These are phyloP conservation scores for Phoeniculus purpureus DNA, from an alignment of 2,797 vertebrate genomes.

Conservation along the genomic window DNA sequence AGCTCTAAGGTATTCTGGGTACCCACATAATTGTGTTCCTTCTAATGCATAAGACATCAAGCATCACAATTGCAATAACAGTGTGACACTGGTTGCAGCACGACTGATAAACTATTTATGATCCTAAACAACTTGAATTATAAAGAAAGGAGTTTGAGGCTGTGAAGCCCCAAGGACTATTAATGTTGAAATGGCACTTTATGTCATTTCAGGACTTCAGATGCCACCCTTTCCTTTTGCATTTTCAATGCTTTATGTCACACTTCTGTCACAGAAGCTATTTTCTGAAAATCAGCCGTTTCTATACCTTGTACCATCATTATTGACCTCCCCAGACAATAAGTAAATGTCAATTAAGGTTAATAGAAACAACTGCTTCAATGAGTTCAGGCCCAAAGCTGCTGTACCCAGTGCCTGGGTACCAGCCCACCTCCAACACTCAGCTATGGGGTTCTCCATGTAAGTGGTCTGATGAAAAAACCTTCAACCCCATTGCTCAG, in stretches of 20 bases:
- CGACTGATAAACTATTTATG: not conserved
- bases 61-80: not conserved
- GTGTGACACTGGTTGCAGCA: not conserved
- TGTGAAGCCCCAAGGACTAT: not conserved
- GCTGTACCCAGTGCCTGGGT: not conserved
- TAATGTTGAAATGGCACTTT: not conserved
- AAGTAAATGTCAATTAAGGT: not conserved
- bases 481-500: not conserved
- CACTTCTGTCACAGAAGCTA: not conserved
- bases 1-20: not conserved
- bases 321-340: not conserved
- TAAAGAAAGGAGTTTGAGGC: not conserved
- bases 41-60: not conserved
- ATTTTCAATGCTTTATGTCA: not conserved
- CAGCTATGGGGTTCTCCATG: rapidly evolving
- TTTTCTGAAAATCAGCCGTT: not conserved
- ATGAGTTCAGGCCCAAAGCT: not conserved
- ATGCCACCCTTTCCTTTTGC: not conserved
- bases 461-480: not conserved
- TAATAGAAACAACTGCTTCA: not conserved
- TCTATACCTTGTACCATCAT: not conserved
- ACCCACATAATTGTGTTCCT: not conserved
- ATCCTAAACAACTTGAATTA: not conserved
- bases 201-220: not conserved
- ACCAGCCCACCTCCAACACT: not conserved